Evolutionary conservation across 2,113 vertebrate species (phyloP).

Genomic region (Rhinogobius similis): DNA sequence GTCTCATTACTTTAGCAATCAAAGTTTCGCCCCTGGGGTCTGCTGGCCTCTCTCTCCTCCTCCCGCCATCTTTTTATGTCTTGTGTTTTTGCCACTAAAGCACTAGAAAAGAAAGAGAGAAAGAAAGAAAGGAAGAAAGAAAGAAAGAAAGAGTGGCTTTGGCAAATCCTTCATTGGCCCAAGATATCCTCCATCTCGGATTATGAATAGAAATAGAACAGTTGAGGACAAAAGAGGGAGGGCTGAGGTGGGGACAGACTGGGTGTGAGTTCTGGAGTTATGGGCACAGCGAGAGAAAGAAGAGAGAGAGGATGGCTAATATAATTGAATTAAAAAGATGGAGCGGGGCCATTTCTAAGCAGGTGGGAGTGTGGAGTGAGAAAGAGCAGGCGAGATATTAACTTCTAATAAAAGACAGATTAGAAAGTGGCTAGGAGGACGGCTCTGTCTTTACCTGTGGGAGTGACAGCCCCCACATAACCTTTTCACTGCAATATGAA

Average conservation of each 20-base stretch:
- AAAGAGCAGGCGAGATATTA: conserved; percentile 74
- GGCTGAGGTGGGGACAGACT: conserved; percentile 45
- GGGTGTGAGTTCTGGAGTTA: conserved; percentile 49
- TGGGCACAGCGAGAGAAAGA: conserved; percentile 33
- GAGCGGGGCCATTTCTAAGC: conserved; percentile 75
- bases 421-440: conserved; percentile 74
- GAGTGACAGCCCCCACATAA: conserved; percentile 71
- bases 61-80: conserved; percentile 40
- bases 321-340: conserved; percentile 79
- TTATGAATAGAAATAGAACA: conserved; percentile 71
- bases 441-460: conserved; percentile 73
- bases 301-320: conserved; percentile 61
- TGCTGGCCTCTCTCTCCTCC: conserved; percentile 38
- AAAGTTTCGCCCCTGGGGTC: conserved; percentile 70
- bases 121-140: conserved; percentile 51
- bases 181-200: conserved; percentile 72
- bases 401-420: conserved; percentile 81
- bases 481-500: conserved; percentile 74
- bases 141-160: conserved; percentile 51
- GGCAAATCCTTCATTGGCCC: conserved; percentile 77
- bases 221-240: conserved; percentile 73
- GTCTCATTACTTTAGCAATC: conserved; percentile 82
- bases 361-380: conserved; percentile 73
- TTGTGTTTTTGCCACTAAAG: conserved; percentile 51
- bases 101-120: conserved; percentile 47